Evolutionary conservation across 53 echinoderm and acorn worm genomes (phyloP).

Genomic region (Pentamera pediparva): DNA sequence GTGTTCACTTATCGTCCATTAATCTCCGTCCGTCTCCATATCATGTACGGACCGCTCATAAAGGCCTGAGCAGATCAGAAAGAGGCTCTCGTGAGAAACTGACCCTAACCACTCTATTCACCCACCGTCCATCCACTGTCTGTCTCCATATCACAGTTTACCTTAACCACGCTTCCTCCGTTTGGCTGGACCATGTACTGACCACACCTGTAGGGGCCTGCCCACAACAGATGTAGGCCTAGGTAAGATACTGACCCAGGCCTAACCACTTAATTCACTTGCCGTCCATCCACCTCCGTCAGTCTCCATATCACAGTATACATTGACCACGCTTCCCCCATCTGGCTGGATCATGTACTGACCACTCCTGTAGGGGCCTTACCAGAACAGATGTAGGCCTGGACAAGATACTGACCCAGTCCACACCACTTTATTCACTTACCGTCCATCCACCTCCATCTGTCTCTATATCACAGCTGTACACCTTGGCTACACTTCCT

Average conservation of each 20-base stretch:
- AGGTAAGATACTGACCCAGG: too few species aligned
- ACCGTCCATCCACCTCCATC: constrained; percentile 9
- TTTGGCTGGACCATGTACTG: not conserved
- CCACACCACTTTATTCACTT: not conserved
- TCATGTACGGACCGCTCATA: not conserved
- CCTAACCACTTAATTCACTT: not conserved
- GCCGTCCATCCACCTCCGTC: constrained; percentile 7
- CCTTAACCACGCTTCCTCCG: not conserved
- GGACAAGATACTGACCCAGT: too few species aligned
- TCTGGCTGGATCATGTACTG: not conserved
- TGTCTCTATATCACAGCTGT: constrained; percentile 6
- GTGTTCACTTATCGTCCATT: not conserved
- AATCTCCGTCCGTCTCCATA: not conserved
- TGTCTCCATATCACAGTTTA: constrained; percentile 5
- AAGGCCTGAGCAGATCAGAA: not conserved
- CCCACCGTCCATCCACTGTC: constrained; percentile 8
- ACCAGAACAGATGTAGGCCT: too few species aligned
- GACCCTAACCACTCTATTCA: too few species aligned
- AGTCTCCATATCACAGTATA: constrained; percentile 8
- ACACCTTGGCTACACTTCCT: not conserved
- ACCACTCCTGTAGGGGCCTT: constrained; percentile 1
- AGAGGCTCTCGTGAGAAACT: too few species aligned
- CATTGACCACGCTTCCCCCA: not conserved
- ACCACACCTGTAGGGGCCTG: constrained; percentile 1
- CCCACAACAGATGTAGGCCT: too few species aligned